Base-by-base conservation (phyloP, 2,797 vertebrate species). In the Acipenser ruthenus region DNA sequence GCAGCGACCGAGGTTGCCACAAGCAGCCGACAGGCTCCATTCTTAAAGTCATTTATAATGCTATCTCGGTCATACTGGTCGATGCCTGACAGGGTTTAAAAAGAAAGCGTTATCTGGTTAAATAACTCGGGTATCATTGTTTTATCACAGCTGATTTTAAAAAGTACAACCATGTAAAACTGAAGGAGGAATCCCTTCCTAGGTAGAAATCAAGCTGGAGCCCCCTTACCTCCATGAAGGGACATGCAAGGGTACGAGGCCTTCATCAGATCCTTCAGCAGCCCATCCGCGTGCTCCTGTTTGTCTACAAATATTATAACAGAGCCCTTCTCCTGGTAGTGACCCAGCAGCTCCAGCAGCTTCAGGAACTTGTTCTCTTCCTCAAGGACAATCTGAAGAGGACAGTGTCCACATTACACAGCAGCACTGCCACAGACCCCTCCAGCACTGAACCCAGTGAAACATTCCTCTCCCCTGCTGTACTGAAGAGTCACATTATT, bases 281-380 rank as follows among this genome's bases (percentile, higher is more conserved):
- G 82, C 0, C 74, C 91, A 48, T 99, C 97, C 1, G 97, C 97
- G 0, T 99, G 96, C 75, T 99, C 96, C 77, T 98, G 97, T 72
- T 99, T 99, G 87, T 99, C 97, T 75, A 99, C 96, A 75, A 99
- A 99, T 77, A 99, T 95, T 74, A 99, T 96, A 70, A 99, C 95
- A 0, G 96, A 92, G 69, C 97, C 97, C 61, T 93, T 96, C 86
- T 99, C 96, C 82, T 99, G 97, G 80, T 98, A 98, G 83, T 95
- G 95, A 13, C 96, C 97, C 70, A 99, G 82, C 64, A 99, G 91
- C 76, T 99, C 97, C 78, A 99, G 81, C 64, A 99, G 84, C 83
- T 99, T 99, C 82, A 99, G 78, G 79, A 99, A 99, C 79, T 99
- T 99, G 75, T 94, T 93, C 51, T 98, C 95, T 78, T 99, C 96